These are phyloP conservation scores for Drosophila nr. fundita DNA, from an alignment of 2,888 invertebrate genomes.

Conservation along the genomic window DNA sequence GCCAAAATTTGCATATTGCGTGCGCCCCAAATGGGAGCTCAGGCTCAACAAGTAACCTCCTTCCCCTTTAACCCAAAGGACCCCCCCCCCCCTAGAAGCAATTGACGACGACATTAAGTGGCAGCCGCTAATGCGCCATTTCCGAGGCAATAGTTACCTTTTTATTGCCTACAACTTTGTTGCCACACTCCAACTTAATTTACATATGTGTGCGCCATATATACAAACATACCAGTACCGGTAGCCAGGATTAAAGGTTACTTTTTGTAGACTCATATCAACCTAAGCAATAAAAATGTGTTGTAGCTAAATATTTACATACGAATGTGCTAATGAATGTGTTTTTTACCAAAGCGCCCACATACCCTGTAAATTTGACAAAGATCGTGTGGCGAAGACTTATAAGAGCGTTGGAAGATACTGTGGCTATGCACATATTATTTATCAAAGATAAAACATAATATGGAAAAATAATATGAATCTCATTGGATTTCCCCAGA, in stretches of 20 bases:
- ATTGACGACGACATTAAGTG: slow-evolving; percentile 61
- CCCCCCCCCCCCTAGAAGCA: slow-evolving; percentile 4
- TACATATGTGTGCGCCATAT: slow-evolving; percentile 27
- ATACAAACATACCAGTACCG: not conserved
- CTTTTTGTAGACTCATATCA: slow-evolving; percentile 19
- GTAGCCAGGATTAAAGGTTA: not conserved
- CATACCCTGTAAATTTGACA: not conserved
- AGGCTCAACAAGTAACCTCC: slow-evolving; percentile 49
- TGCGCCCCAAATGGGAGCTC: slow-evolving; percentile 52
- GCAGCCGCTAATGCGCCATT: slow-evolving; percentile 74
- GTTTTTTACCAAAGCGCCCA: slow-evolving; percentile 23
- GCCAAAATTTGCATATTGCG: slow-evolving; percentile 75
- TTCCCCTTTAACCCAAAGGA: not conserved
- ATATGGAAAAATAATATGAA: not conserved
- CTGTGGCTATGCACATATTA: not conserved
- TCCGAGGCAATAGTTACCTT: slow-evolving; percentile 64
- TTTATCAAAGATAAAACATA: not conserved
- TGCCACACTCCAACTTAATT: slow-evolving; percentile 32
- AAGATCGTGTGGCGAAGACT: not conserved
- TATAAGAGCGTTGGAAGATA: no score
- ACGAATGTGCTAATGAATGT: slow-evolving; percentile 58
- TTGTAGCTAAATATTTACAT: slow-evolving; percentile 44
- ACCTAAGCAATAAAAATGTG: slow-evolving; percentile 20
- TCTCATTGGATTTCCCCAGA: not conserved
- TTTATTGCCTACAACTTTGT: slow-evolving; percentile 60